Evolutionary conservation across 2,888 invertebrate species (phyloP), one percentile per base, ranked within the genome.

Genomic region (Notodonta ziczac): DNA sequence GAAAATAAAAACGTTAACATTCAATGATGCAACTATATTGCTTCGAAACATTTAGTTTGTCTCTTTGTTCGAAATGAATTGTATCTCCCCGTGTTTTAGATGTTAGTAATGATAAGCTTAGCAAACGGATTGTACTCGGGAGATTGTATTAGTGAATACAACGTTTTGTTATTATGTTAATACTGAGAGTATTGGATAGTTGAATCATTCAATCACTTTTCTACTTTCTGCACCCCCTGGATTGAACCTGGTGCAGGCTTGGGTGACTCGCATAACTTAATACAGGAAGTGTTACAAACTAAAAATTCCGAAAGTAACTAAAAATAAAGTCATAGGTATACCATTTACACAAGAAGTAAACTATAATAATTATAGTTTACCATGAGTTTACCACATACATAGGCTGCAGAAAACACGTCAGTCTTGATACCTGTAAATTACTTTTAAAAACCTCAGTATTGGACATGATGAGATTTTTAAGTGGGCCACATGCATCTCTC

Each of bases 21-120:
- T 93, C 88, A 93, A 93, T 93, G 93, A 93, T 91, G 90, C 93
- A 93, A 93, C 93, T 91, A 89, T 90, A 78, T 88, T 76, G 65
- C 70, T 50, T 76, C 77, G 70, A 83, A 82, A 81, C 79, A 73
- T 83, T 82, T 81, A 80, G 80, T 80, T 81, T 81, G 81, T 83
- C 69, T 78, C 74, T 78, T 74, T 72, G 60, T 69, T 69, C 69
- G 60, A 64, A 71, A 65, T 57, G 35, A 39, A 67, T 60, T 61
- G 32, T 58, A 68, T 74, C 74, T 75, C 76, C 75, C 74, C 60
- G 53, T 57, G 62, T 65, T 71, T 62, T 65, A 59, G 65, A 76
- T 70, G 72, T 69, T 70, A 74, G 73, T 72, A 67, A 66, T 16
- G 55, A 24, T 35, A 68, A 70, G 69, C 64, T 70, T 70, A 68